phyloP scores from a whole-genome alignment of 2,113 vertebrate species.

The Callipepla californica region DNA sequence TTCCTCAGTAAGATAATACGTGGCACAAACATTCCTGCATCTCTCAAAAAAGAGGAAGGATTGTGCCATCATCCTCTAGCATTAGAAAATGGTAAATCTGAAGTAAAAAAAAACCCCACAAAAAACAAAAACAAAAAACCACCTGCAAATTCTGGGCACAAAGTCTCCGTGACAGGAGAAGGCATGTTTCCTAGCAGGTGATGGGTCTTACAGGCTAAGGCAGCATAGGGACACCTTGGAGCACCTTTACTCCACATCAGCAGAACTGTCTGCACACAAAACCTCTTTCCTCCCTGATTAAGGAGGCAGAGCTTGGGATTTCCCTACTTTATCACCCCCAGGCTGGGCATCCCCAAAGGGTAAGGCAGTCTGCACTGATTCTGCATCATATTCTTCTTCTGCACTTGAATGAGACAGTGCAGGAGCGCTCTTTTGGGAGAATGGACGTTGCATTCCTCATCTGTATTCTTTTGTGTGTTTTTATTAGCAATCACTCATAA shows the following conservation, averaged over 20 bases:
- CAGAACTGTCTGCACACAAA: neutral
- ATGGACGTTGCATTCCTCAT: neutral
- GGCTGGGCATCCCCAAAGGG: neutral
- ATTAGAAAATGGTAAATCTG: neutral
- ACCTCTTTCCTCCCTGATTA: neutral
- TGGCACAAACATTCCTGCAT: neutral
- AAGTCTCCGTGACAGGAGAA: neutral
- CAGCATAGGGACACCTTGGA: neutral
- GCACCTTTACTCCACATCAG: neutral
- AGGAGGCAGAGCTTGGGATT: neutral
- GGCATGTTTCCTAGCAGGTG: neutral
- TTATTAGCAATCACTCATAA: neutral
- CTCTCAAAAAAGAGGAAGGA: neutral
- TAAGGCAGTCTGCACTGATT: neutral
- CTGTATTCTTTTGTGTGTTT: neutral
- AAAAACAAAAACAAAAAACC: neutral
- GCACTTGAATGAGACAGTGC: neutral
- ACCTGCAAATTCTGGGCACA: neutral
- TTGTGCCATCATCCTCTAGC: neutral
- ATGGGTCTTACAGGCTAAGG: neutral
- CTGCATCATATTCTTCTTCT: neutral
- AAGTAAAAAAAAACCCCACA: neutral
- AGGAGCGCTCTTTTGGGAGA: neutral
- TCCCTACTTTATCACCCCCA: neutral
- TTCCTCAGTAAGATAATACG: neutral